Percentiles rank a stretch among this genome's conserved stretches.
Conservation (phyloP, 2,888 invertebrate species). For the Stramonita haemastoma region DNA sequence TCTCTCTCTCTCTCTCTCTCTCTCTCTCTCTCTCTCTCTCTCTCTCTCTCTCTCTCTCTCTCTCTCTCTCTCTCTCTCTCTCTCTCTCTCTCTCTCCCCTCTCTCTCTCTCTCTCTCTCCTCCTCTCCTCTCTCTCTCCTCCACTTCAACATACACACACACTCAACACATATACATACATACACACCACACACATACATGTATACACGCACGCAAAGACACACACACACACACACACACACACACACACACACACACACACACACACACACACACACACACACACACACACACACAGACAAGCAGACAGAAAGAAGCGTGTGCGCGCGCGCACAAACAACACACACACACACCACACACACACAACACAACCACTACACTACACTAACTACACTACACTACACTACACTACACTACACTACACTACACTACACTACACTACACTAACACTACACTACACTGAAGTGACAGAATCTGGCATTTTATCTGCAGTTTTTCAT, state of each 20-base stretch:
- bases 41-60: no score
- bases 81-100: not conserved
- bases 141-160: not conserved
- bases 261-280: not conserved
- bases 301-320: not conserved
- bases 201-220: not conserved
- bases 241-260: not conserved
- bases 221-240: not conserved
- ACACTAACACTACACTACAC: no score
- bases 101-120: not conserved
- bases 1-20: not conserved
- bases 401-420: not conserved
- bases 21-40: no score
- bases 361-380: not conserved
- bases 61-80: not conserved
- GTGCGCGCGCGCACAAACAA: no score
- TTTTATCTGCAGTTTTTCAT: no score
- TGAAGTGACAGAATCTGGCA: no score
- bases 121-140: not conserved
- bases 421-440: no score
- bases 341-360: not conserved
- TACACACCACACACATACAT: not conserved
- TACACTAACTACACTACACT: not conserved
- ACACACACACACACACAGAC: not conserved
- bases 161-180: not conserved